Percentiles rank a stretch among this genome's conserved stretches.
Conservation (phyloP, 2,113 vertebrate genomes). For the Carettochelys insculpta region DNA sequence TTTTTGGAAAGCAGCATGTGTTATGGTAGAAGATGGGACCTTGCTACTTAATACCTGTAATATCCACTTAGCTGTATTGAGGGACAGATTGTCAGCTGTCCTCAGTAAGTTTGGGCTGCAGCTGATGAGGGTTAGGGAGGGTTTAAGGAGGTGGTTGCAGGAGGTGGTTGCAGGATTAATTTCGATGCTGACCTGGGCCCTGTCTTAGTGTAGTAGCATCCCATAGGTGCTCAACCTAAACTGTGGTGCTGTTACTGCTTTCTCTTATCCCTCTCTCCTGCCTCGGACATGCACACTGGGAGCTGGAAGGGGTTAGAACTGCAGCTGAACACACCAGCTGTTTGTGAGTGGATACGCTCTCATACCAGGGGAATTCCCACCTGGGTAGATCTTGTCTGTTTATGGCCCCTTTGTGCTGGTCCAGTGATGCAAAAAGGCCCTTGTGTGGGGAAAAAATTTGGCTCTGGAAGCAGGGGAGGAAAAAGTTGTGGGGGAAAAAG, state of each 20-base stretch:
- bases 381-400: background rate
- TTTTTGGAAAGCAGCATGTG: background rate
- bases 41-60: background rate
- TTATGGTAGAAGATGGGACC: background rate
- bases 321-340: too few species aligned
- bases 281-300: too few species aligned
- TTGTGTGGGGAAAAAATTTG: background rate
- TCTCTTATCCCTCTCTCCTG: background rate
- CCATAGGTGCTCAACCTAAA: background rate
- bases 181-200: background rate
- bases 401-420: background rate
- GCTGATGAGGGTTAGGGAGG: background rate
- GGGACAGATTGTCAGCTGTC: background rate
- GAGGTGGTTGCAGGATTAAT: background rate
- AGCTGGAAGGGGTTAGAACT: background rate
- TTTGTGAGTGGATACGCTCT: background rate
- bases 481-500: background rate
- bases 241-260: background rate
- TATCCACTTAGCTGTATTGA: background rate
- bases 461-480: background rate
- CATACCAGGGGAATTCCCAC: background rate
- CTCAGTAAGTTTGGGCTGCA: background rate
- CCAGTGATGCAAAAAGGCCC: background rate
- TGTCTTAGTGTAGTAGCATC: background rate
- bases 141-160: background rate